Base-by-base conservation (phyloP, 2,113 vertebrate species). In the Datnioides undecimradiatus region DNA sequence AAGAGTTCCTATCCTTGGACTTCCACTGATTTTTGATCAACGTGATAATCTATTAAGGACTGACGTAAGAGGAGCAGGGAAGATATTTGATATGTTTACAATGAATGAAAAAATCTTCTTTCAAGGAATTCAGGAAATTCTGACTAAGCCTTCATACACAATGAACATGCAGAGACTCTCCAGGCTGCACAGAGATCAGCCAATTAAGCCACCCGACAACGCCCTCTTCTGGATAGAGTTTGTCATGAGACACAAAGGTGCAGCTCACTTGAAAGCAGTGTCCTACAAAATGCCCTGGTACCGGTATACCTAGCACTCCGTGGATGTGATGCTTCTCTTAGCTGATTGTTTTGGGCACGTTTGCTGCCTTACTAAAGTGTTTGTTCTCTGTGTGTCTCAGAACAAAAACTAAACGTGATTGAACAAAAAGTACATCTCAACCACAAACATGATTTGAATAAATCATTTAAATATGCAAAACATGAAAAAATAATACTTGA, bases 21-120 rank as follows among this genome's bases (percentile, higher is more conserved):
- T 94, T 1, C 94, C 92, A 8, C 46, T 95, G 6, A 51, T 95
- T 25, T 94, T 94, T 79, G 93, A 95, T 80, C 94, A 95, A 48
- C 81, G 46, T 21, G 93, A 95, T 80, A 95, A 94, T 86, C 76
- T 94, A 0, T 21, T 85, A 0, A 81, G 80, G 58, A 90, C 94
- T 58, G 77, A 84, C 59, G 34, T 21, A n/a, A 90, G 70, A 86
- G 92, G 92, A 67, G 95, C 86, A 5, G 93, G 92, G 14, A 90
- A 90, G 31, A 63, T 90, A 1, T 17, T 92, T 19, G 60, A 86
- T 33, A 51, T 93, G 17, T 51, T 91, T 29, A 81, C 82, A 10
- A 76, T 94, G n/a, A 79, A 74, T 55, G 23, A 82, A n/a, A 63
- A 83, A 2, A 82, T 29, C 17, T 94, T 92, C n/a, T 85, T 67